These are phyloP conservation scores for Lates calcarifer DNA, from an alignment of 2,113 vertebrate genomes.

Conservation along the genomic window DNA sequence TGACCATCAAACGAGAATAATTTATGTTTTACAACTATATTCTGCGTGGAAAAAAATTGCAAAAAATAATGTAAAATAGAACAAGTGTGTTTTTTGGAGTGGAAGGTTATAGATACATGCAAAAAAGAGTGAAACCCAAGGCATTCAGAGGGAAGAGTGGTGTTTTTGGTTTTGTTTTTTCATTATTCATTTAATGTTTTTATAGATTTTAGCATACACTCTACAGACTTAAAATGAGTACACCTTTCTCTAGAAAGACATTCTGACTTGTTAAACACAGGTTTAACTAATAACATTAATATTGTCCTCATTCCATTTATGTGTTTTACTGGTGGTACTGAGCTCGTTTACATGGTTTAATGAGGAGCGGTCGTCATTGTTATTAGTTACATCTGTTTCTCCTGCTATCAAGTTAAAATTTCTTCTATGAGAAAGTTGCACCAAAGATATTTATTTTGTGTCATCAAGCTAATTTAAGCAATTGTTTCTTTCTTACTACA, in stretches of 20 bases:
- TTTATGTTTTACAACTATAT: neutral
- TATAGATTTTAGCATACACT: neutral
- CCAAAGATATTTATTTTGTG: neutral
- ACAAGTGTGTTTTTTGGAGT: neutral
- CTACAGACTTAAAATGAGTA: neutral
- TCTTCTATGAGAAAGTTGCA: neutral
- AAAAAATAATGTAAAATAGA: constrained; percentile 7
- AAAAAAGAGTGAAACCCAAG: constrained; percentile 51
- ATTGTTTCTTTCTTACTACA: neutral
- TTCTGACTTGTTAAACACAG: constrained; percentile 15
- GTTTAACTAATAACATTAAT: neutral
- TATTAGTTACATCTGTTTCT: neutral
- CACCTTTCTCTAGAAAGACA: neutral
- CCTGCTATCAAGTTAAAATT: neutral
- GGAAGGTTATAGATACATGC: neutral
- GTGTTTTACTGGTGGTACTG: neutral
- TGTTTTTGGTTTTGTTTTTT: neutral
- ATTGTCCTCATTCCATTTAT: neutral
- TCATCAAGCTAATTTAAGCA: neutral
- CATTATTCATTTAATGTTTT: neutral
- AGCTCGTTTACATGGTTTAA: neutral
- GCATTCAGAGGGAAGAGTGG: constrained; percentile 17
- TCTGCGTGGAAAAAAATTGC: neutral
- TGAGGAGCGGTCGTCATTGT: neutral
- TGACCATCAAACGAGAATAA: neutral